These are phyloP conservation scores for Symphodus melops DNA, from an alignment of 2,113 vertebrate species.

Conservation along the genomic window DNA sequence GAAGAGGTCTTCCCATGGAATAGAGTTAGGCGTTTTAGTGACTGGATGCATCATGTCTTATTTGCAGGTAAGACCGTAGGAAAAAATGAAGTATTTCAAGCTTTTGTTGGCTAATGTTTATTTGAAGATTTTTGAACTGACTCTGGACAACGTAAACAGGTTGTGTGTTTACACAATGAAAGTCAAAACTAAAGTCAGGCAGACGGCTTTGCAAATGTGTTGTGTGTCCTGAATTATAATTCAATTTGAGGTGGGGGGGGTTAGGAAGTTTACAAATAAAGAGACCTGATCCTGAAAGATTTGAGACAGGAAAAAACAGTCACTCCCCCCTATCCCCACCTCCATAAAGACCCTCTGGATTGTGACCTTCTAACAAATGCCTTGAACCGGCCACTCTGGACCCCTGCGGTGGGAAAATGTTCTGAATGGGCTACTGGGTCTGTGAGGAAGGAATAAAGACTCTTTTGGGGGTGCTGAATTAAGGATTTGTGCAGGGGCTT, in stretches of 20 bases:
- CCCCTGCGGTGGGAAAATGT: slow-evolving; percentile 77
- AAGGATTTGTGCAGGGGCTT: slow-evolving; percentile 45
- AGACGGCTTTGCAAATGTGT: slow-evolving; percentile 20
- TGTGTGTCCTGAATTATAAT: slow-evolving; percentile 55
- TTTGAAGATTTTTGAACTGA: neutral
- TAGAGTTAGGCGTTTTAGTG: too few species aligned
- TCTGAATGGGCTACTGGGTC: slow-evolving; percentile 70
- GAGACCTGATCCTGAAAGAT: slow-evolving; percentile 22
- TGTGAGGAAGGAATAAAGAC: slow-evolving; percentile 70
- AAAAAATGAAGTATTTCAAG: neutral
- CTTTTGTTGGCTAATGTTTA: neutral
- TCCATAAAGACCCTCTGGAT: slow-evolving; percentile 61
- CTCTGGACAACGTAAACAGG: neutral
- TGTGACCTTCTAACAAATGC: slow-evolving; percentile 68
- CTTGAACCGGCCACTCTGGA: slow-evolving; percentile 58
- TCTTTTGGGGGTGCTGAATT: slow-evolving; percentile 56
- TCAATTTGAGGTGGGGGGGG: slow-evolving; percentile 22
- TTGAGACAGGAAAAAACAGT: slow-evolving; percentile 41
- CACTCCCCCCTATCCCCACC: slow-evolving; percentile 18
- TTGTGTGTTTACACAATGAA: neutral
- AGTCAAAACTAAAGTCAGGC: slow-evolving; percentile 23
- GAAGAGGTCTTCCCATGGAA: too few species aligned
- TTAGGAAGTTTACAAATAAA: slow-evolving; percentile 7
- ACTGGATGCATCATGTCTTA: too few species aligned
- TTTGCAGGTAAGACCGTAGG: too few species aligned